phyloP scores from a whole-genome alignment of 2,888 invertebrate species.

The Ophioninae sp. region DNA sequence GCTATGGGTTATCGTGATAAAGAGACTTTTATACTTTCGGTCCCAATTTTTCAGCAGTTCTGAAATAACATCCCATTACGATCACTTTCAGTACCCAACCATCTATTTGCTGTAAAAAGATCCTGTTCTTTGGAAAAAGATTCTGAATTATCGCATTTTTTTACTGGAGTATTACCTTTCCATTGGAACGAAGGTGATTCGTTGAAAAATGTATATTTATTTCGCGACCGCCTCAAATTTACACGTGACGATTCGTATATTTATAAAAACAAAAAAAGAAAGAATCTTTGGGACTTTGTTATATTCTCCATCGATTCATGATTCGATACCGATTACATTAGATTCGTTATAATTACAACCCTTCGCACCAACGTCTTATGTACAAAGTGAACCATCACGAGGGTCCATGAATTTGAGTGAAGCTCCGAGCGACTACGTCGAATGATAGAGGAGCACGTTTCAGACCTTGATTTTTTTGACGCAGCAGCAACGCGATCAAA shows the following conservation, averaged over 20 bases:
- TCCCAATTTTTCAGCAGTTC: no score
- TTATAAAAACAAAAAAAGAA: constrained; percentile 44
- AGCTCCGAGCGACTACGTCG: constrained; percentile 27
- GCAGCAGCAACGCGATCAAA: not conserved
- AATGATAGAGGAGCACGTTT: constrained; percentile 23
- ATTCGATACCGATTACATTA: constrained; percentile 51
- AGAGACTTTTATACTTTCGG: no score
- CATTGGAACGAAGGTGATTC: constrained; percentile 11
- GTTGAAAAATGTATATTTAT: constrained; percentile 39
- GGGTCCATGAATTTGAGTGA: constrained; percentile 17
- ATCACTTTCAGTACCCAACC: no score
- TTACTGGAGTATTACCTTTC: not conserved
- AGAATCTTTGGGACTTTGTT: constrained; percentile 57
- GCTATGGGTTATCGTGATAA: no score
- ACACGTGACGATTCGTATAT: constrained; percentile 46
- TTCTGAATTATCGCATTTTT: not conserved
- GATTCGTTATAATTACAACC: constrained; percentile 55
- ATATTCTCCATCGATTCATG: constrained; percentile 50
- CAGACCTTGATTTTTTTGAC: not conserved
- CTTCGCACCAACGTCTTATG: constrained; percentile 36
- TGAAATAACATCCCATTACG: no score
- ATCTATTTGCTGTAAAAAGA: no score
- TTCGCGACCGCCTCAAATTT: constrained; percentile 38
- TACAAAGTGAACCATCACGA: constrained; percentile 49
- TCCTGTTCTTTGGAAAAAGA: no score